These are phyloP conservation scores for Spizella passerina DNA, from an alignment of 2,797 vertebrate species.

Conservation along the genomic window DNA sequence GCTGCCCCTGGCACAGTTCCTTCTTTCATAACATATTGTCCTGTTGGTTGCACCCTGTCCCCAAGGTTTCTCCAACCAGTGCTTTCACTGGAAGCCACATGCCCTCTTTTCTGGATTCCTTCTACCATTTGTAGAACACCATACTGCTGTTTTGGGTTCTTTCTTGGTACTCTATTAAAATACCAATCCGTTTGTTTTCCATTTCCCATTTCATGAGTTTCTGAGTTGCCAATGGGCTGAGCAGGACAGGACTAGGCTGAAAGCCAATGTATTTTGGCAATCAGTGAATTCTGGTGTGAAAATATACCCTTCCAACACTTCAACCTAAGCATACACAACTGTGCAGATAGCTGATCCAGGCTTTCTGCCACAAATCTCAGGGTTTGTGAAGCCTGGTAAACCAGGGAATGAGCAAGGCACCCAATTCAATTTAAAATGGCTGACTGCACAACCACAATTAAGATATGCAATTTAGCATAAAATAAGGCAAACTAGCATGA, in stretches of 20 bases:
- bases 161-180: not conserved
- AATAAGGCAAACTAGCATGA: constrained; percentile 18
- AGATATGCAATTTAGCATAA: constrained; percentile 38
- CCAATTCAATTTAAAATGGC: not conserved
- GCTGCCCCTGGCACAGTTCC: not conserved
- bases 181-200: not conserved
- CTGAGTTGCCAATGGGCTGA: not conserved
- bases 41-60: not conserved
- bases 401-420: not conserved
- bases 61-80: not conserved
- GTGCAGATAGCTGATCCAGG: not conserved
- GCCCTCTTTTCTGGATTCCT: not conserved
- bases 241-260: not conserved
- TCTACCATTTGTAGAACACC: not conserved
- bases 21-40: not conserved
- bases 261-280: not conserved
- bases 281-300: not conserved
- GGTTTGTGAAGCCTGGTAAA: not conserved
- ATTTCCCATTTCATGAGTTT: not conserved
- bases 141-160: not conserved
- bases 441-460: constrained; percentile 11
- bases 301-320: not conserved
- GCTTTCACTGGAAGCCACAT: not conserved
- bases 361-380: not conserved
- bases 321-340: not conserved